phyloP scores from a whole-genome alignment of 1,140 invertebrate species.

The Brachionus paranguensis region DNA sequence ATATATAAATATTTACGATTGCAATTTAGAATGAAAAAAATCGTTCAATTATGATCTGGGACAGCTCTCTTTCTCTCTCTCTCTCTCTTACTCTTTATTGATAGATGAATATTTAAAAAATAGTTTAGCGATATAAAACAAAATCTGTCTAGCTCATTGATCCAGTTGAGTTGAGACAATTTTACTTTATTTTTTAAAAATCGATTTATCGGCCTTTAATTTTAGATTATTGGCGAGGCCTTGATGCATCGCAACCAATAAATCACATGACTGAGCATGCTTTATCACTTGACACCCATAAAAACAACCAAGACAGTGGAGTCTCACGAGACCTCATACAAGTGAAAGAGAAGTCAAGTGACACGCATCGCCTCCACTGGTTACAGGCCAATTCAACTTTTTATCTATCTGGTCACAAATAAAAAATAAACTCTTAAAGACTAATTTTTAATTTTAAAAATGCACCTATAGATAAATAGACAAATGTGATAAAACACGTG shows the following conservation, averaged over 20 bases:
- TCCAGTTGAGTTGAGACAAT: conserved; percentile 29
- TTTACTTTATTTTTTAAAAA: not conserved
- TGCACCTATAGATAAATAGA: not conserved
- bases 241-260: not conserved
- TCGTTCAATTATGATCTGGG: conserved; percentile 34
- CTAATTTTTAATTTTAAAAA: not conserved
- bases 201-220: not conserved
- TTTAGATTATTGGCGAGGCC: not conserved
- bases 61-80: not conserved
- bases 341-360: no score
- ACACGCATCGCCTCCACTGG: not conserved
- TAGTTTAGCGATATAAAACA: conserved; percentile 4
- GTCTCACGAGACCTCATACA: no score
- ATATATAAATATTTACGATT: conserved; percentile 34
- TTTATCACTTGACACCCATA: not conserved
- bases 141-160: conserved; percentile 37
- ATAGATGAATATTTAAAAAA: conserved; percentile 32
- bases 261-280: not conserved
- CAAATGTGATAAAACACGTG: not conserved
- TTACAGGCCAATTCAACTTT: not conserved
- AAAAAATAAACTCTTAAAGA: not conserved
- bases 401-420: not conserved
- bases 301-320: not conserved
- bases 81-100: not conserved
- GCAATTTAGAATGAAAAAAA: conserved; percentile 22